A percentile compares a stretch with the other conserved stretches of the same genome.
Evolutionary conservation across 2,888 invertebrate genomes (phyloP).

Genomic region (Melieria picta): DNA sequence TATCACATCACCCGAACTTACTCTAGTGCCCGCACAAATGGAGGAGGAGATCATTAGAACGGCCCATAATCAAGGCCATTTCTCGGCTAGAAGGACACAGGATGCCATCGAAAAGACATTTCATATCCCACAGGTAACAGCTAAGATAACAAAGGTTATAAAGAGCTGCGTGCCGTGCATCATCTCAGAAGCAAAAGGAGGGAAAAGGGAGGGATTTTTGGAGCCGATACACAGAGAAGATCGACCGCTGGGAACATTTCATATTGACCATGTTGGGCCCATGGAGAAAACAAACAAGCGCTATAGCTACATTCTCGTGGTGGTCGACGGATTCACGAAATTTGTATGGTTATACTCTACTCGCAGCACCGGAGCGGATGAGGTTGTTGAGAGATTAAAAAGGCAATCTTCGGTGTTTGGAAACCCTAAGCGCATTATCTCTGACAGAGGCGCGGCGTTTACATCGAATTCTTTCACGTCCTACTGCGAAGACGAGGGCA

Average conservation of each 20-base stretch:
- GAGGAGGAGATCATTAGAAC: constrained; percentile 52
- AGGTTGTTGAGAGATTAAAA: constrained; percentile 50
- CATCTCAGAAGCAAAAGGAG: constrained; percentile 32
- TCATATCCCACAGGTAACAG: constrained; percentile 33
- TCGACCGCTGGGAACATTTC: constrained; percentile 45
- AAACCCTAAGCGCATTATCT: constrained; percentile 53
- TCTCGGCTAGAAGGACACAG: too few relatives aligned
- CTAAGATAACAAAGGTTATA: constrained; percentile 32
- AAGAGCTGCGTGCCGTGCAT: constrained; percentile 40
- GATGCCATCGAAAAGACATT: constrained; percentile 31
- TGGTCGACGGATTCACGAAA: constrained; percentile 56
- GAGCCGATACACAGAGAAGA: constrained; percentile 33
- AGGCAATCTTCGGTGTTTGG: constrained; percentile 33
- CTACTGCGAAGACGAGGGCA: constrained; percentile 51
- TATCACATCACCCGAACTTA: too few relatives aligned
- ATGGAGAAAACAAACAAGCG: constrained; percentile 50
- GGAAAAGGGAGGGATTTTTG: constrained; percentile 45
- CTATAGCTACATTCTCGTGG: constrained; percentile 54
- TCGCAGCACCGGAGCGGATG: constrained; percentile 46
- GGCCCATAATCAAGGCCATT: constrained; percentile 46
- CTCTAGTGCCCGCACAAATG: neutral
- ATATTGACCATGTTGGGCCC: constrained; percentile 59
- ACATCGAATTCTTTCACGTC: constrained; percentile 54
- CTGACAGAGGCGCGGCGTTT: constrained; percentile 59
- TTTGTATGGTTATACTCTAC: constrained; percentile 56